These are phyloP conservation scores for Mantis religiosa DNA, from an alignment of 2,888 invertebrate species.

Conservation along the genomic window DNA sequence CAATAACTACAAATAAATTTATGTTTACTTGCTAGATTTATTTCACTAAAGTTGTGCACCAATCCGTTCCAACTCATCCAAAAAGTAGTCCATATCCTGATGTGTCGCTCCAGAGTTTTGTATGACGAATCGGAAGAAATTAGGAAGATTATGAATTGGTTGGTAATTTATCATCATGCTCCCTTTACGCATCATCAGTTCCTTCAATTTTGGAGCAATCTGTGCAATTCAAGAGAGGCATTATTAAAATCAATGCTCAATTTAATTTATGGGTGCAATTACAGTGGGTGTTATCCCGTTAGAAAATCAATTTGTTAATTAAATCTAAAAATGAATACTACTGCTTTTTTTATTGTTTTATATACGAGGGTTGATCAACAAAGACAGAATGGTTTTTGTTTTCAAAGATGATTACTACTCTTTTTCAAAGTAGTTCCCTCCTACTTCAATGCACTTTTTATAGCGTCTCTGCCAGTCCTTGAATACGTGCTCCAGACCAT, in stretches of 20 bases:
- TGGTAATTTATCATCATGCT: conserved; percentile 65
- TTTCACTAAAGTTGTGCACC: conserved; percentile 39
- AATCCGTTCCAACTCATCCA: conserved; percentile 57
- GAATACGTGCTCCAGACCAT: too few species aligned
- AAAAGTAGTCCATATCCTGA: conserved; percentile 56
- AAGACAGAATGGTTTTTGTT: too few species aligned
- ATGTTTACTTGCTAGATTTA: background rate
- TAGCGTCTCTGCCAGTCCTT: too few species aligned
- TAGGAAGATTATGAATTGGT: conserved; percentile 56
- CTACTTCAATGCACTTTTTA: too few species aligned
- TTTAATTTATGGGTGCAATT: background rate
- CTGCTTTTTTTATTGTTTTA: too few species aligned
- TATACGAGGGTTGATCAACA: too few species aligned
- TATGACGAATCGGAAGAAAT: conserved; percentile 63
- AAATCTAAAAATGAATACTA: too few species aligned
- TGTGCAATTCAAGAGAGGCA: conserved; percentile 35
- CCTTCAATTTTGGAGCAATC: conserved; percentile 64
- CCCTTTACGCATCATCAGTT: conserved; percentile 60
- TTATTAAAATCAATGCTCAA: background rate
- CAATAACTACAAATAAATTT: background rate
- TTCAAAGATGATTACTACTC: too few species aligned
- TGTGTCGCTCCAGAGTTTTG: conserved; percentile 57
- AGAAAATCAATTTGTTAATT: too few species aligned
- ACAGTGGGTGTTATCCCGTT: too few species aligned
- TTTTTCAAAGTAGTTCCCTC: too few species aligned